Evolutionary conservation across 2,888 invertebrate species (phyloP).

Genomic region (Leucoma salicis): DNA sequence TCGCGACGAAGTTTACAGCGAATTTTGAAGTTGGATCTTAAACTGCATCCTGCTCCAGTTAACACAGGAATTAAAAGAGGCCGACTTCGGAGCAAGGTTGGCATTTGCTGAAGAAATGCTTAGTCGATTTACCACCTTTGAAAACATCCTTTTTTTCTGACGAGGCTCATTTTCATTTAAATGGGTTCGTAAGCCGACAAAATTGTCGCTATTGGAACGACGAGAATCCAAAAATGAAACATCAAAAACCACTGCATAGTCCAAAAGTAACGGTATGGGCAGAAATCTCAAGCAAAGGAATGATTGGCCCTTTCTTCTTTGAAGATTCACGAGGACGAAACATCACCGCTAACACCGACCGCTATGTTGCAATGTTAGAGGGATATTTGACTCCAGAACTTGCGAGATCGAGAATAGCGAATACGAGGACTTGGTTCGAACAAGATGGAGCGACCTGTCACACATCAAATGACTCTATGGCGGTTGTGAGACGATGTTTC

Average conservation of each 20-base stretch:
- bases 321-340: conserved; percentile 6
- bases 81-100: no score
- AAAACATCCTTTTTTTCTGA: background rate
- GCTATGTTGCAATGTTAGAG: background rate
- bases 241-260: background rate
- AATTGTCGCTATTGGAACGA: conserved; percentile 15
- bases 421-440: conserved; percentile 23
- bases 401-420: no score
- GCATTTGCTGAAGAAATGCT: no score
- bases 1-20: background rate
- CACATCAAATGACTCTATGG: conserved; percentile 17
- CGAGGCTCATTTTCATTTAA: background rate
- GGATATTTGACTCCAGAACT: conserved; percentile 3
- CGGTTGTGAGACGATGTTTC: conserved; percentile 1
- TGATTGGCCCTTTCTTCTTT: conserved; percentile 9
- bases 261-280: conserved; percentile 15
- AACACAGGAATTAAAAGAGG: no score
- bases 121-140: background rate
- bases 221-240: conserved; percentile 10
- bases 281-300: conserved; percentile 1
- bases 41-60: conserved; percentile 12
- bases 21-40: conserved; percentile 8
- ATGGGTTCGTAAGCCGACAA: background rate
- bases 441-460: conserved; percentile 15
- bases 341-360: background rate